Conservation (phyloP, 2,888 invertebrate genomes). For the Andrena haemorrhoa region DNA sequence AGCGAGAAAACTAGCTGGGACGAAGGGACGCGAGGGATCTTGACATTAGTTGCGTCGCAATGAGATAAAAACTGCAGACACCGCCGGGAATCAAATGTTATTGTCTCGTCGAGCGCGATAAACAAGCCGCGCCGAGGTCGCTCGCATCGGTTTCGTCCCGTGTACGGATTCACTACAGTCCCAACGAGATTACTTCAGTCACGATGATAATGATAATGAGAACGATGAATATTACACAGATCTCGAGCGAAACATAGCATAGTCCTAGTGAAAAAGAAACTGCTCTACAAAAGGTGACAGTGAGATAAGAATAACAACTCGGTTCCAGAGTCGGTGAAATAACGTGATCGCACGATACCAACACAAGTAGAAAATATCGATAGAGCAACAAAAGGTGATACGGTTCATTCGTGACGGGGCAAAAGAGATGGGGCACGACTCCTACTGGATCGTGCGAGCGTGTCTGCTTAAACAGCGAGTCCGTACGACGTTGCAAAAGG, state of each 20-base stretch:
- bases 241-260: constrained; percentile 72
- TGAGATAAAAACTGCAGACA: too few species aligned
- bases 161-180: constrained; percentile 55
- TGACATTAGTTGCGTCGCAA: neutral
- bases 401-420: constrained; percentile 57
- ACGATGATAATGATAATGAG: constrained; percentile 48
- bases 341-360: constrained; percentile 65
- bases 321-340: constrained; percentile 56
- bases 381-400: constrained; percentile 51
- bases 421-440: constrained; percentile 32
- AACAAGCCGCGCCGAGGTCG: constrained; percentile 32
- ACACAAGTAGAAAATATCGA: constrained; percentile 58
- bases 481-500: constrained; percentile 38
- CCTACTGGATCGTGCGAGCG: constrained; percentile 44
- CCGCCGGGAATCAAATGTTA: neutral
- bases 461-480: constrained; percentile 55
- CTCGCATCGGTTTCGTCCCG: constrained; percentile 46
- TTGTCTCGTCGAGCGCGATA: neutral
- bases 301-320: constrained; percentile 51
- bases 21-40: constrained; percentile 50
- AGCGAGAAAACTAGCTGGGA: constrained; percentile 46
- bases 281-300: constrained; percentile 55
- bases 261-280: constrained; percentile 61
- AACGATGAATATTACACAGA: constrained; percentile 62
- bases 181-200: constrained; percentile 52